Evolutionary conservation across 1,140 invertebrate genomes (phyloP), one percentile per base, ranked within the genome.

Genomic region (Scaptodrosophila lebanonensis): DNA sequence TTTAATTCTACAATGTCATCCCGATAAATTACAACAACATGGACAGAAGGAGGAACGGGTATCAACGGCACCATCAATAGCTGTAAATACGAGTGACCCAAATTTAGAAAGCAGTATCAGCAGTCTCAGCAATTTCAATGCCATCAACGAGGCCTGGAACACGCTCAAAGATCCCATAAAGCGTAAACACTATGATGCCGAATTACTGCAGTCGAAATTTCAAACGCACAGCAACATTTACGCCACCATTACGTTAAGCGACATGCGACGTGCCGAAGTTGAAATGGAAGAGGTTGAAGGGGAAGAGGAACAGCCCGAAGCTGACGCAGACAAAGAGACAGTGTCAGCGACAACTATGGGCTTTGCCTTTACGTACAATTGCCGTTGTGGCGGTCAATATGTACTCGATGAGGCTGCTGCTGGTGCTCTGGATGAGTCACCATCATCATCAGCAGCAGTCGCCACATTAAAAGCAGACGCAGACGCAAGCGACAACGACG

Each of bases 1-100:
- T 68, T 73, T 85, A 68, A 84, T 86, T 75, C 58, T 86, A 77
- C 79, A 83, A 77, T 85, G 75, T 83, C 84, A 86, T 85, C 84
- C 83, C 38, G 83, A 85, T 76, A 86, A 86, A 85, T 64, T 86
- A 57, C 70, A 59, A 52, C 79, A 84, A 45, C 51, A 75, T 25
- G 17, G 36, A 7, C 16, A 48, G 6, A 18, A 38, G 5, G 27
- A n/a, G 12, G 22, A 53, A 1, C 33, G 17, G 3, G 32, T 8
- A 33, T 13, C 11, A 32, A 35, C 36, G 35, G 35, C 17, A n/a
- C n/a, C n/a, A 36, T 16, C 43, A 32, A 35, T 54, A 54, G 53
- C 58, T 51, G 44, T 48, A 49, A 60, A 47, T 35, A 8, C 33
- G 33, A 43, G 52, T 57, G 66, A 83, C 67, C 67, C 65, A 58